A percentile compares a stretch with the other conserved stretches of the same genome.
Conservation (phyloP, 2,888 invertebrate species). For the Sinotaia quadrata region DNA sequence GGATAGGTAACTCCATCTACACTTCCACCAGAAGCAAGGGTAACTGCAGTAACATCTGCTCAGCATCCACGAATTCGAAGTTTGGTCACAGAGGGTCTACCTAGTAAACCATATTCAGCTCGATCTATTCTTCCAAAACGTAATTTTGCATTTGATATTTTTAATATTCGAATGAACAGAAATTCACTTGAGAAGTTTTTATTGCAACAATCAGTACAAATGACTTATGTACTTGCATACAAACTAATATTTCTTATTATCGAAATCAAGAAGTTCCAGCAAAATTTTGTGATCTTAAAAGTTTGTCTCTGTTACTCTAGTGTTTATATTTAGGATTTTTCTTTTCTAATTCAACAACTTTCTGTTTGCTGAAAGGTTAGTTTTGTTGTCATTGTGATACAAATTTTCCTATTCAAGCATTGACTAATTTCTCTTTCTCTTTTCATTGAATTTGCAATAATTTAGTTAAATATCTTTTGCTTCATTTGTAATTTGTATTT, state of each 20-base stretch:
- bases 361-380: too few relatives aligned
- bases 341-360: too few relatives aligned
- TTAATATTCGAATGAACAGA: background rate
- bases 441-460: background rate
- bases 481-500: too few relatives aligned
- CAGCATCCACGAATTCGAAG: conserved; percentile 63
- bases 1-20: conserved; percentile 35
- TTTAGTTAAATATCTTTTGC: too few relatives aligned
- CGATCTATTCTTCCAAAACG: conserved; percentile 24
- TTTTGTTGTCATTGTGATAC: too few relatives aligned
- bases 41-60: conserved; percentile 41
- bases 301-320: background rate
- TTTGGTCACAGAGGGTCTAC: conserved; percentile 46
- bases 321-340: too few relatives aligned
- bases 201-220: background rate
- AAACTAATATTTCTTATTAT: too few relatives aligned
- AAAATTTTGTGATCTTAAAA: background rate
- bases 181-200: too few relatives aligned
- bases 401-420: too few relatives aligned
- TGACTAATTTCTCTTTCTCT: too few relatives aligned
- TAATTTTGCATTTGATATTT: background rate
- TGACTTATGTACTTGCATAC: too few relatives aligned
- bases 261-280: background rate
- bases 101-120: conserved; percentile 1
- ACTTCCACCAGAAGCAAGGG: conserved; percentile 10